Base-by-base conservation (phyloP, 2,888 invertebrate species). In the Tricholauxania praeusta region DNA sequence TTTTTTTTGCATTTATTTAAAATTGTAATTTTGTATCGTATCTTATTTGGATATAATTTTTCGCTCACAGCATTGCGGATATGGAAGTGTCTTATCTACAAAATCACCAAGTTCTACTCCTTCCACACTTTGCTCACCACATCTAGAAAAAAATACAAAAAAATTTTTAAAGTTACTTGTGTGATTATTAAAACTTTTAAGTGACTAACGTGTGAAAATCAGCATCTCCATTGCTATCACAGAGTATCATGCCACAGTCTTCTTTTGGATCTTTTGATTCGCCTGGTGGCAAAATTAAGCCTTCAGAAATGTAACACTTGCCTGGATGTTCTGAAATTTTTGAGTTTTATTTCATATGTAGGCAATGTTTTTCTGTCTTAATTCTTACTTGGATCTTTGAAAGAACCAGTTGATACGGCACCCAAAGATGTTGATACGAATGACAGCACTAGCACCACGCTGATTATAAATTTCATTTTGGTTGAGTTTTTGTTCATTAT, bases 301-400 rank as follows among this genome's bases (percentile, higher is more conserved):
- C 28, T 1, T 63, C 47, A 1, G 71, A 69, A 2, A 82, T 49
- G 4, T 72, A 74, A 68, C 82, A 82, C 65, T 83, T 82, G 49
- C 79, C 80, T 0, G 83, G 82, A 74, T 83, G 62, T 0, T 74
- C 74, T n/a, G 71, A 57, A 73, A 3, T 47, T 52, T 53, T 52
- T 1, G 51, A n/a, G 17, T 12, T 75, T 79, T 12, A 73, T 39
- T 22, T 12, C 60, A 2, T 32, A 0, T n/a, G n/a, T n/a, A 14
- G 60, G 53, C 10, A 19, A 10, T 12, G 14, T 4, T 17, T 17
- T 22, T 15, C 7, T 7, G 2, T 28, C 15, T 17, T 14, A 28
- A n/a, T 52, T 52, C 53, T 53, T 53, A 15, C 53, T 6, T n/a
- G 53, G 15, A 53, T 19, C 14, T 1, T 53, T 10, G 53, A 14